These are phyloP conservation scores for Diaphora mendica DNA, from an alignment of 2,888 invertebrate genomes.

Conservation along the genomic window DNA sequence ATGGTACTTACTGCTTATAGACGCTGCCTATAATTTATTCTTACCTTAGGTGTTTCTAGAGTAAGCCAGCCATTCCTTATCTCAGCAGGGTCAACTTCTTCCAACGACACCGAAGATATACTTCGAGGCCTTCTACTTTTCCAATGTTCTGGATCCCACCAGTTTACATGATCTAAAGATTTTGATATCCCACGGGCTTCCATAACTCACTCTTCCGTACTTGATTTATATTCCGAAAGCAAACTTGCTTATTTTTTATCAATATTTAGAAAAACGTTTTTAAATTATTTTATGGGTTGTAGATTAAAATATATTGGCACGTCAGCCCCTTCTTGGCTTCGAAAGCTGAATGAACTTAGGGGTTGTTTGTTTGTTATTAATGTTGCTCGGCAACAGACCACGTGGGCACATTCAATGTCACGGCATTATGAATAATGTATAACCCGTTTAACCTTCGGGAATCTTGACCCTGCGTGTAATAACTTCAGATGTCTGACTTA, in stretches of 20 bases:
- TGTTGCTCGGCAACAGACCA: conserved; percentile 72
- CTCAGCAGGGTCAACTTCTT: conserved; percentile 68
- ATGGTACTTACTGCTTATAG: not conserved
- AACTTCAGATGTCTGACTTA: conserved; percentile 10
- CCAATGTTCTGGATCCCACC: conserved; percentile 79
- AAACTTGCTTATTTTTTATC: not conserved
- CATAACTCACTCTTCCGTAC: conserved; percentile 52
- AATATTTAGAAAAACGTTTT: not conserved
- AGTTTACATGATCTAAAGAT: conserved; percentile 72
- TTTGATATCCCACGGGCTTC: conserved; percentile 66
- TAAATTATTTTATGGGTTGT: not conserved
- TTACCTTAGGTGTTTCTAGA: conserved; percentile 69
- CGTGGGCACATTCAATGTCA: conserved; percentile 75
- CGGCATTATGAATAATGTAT: conserved; percentile 68
- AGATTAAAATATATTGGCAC: conserved; percentile 22
- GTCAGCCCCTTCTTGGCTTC: conserved; percentile 33
- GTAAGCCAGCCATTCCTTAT: conserved; percentile 82
- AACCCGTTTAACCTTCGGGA: conserved; percentile 72
- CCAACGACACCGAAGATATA: conserved; percentile 70
- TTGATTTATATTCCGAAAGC: not conserved
- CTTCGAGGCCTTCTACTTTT: conserved; percentile 60
- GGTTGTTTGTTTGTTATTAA: conserved; percentile 68
- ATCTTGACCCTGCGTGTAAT: conserved; percentile 68
- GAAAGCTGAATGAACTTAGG: conserved; percentile 64
- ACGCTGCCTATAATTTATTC: not conserved